A percentile compares a stretch with the other conserved stretches of the same genome.
phyloP scores from a whole-genome alignment of 2,113 vertebrate genomes.

The Passer montanus region DNA sequence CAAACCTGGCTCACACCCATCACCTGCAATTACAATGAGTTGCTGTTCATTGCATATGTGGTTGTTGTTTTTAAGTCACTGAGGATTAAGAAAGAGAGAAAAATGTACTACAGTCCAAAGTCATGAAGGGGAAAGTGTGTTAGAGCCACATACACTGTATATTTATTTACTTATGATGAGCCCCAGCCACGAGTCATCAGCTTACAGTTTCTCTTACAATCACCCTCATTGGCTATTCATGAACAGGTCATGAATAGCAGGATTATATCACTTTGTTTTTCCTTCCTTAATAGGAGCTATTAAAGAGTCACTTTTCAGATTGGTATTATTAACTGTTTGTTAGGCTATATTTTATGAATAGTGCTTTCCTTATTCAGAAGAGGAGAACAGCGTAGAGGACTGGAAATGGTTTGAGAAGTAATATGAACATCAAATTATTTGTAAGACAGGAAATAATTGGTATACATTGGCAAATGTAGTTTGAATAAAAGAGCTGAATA shows the following conservation, averaged over 20 bases:
- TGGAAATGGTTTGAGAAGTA: slow-evolving; percentile 30
- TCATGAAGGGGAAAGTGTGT: slow-evolving; percentile 55
- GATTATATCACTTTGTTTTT: slow-evolving; percentile 73
- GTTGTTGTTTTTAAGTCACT: slow-evolving; percentile 64
- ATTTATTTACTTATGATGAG: slow-evolving; percentile 73
- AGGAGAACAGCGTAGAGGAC: not conserved
- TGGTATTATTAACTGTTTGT: slow-evolving; percentile 58
- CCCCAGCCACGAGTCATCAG: slow-evolving; percentile 49
- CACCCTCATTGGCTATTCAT: slow-evolving; percentile 68
- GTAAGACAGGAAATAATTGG: slow-evolving; percentile 20
- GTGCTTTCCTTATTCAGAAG: slow-evolving; percentile 36
- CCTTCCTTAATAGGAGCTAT: slow-evolving; percentile 65
- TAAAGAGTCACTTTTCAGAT: slow-evolving; percentile 65
- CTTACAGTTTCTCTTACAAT: slow-evolving; percentile 68
- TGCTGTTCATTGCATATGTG: slow-evolving; percentile 46
- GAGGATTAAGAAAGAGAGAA: slow-evolving; percentile 64
- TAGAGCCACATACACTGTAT: slow-evolving; percentile 36
- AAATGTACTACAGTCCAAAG: slow-evolving; percentile 52
- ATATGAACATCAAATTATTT: slow-evolving; percentile 44
- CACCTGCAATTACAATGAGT: slow-evolving; percentile 47
- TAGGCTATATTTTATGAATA: slow-evolving; percentile 39
- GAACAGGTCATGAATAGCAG: slow-evolving; percentile 67
- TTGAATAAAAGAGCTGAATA: not conserved
- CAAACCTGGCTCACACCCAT: slow-evolving; percentile 44
- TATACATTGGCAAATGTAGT: slow-evolving; percentile 15